Conservation (phyloP, 2,113 vertebrate species). For the Lamprotornis superbus region DNA sequence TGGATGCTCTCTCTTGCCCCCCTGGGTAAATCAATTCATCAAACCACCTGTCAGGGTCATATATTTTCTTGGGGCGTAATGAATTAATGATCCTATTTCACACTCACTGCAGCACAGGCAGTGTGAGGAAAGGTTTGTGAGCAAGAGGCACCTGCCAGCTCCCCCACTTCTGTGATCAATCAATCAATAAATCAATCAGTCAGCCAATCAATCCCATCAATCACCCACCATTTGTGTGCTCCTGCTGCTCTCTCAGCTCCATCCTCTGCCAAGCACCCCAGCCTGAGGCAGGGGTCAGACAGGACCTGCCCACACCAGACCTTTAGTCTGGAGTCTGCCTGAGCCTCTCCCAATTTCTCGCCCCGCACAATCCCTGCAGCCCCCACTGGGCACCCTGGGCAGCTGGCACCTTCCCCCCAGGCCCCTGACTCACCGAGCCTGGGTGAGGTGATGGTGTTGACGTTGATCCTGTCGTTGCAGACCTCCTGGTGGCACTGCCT, state of each 20-base stretch:
- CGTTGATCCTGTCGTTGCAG: constrained; percentile 88
- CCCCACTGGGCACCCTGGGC: not conserved
- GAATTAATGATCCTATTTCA: not conserved
- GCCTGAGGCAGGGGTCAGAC: not conserved
- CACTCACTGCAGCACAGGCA: not conserved
- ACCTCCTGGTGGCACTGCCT: constrained; percentile 87
- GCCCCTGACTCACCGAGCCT: constrained; percentile 84
- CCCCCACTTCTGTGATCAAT: not conserved
- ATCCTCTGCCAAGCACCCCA: not conserved
- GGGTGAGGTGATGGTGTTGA: constrained; percentile 95
- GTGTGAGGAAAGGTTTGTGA: not conserved
- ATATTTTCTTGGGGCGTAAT: not conserved
- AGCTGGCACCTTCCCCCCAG: not conserved
- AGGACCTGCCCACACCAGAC: not conserved
- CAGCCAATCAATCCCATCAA: not conserved
- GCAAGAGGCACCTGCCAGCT: not conserved
- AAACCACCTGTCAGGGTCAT: not conserved
- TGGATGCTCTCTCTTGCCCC: not conserved
- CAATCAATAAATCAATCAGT: not conserved
- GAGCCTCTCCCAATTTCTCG: not conserved
- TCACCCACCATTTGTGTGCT: not conserved
- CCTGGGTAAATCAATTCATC: not conserved
- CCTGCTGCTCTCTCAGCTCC: not conserved
- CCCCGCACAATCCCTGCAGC: not conserved
- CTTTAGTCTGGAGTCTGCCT: not conserved